Base-by-base conservation (phyloP, 2,888 invertebrate genomes). In the Lochmaea crataegi region DNA sequence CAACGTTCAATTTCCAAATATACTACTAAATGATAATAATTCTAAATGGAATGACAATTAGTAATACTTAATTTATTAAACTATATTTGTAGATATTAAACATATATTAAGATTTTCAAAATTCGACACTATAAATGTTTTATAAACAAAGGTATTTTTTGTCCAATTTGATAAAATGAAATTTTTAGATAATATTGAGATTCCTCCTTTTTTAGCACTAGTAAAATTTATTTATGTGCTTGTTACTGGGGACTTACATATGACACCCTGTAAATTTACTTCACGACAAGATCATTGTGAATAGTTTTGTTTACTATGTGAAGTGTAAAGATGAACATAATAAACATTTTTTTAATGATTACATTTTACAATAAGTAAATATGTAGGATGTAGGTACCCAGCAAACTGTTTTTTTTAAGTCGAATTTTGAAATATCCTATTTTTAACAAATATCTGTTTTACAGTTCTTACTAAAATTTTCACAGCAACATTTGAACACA, bases 401-500 rank as follows among this genome's bases (percentile, higher is more conserved):
- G 6, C 16, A 53, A 53, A 53, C 18, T 0, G 10, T 18, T 53
- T 51, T 16, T 0, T 18, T 38, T 9, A 1, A 38, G 18, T 16
- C 18, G 18, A 53, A 53, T 53, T 53, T 53, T 16, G 53, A 67
- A 61, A 60, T 60, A 68, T 45, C 68, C 60, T 16, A 26, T 60
- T 67, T 26, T 42, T n/a, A 63, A 63, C 16, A 63, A 64, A 58
- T 58, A 57, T 57, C 57, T 58, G 41, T 67, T 51, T 58, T 56
- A 56, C 48, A 16, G 16, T 51, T 60, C 38, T 61, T 45, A 48
- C n/a, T 16, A 2, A 22, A 58, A 57, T 22, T 18, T 53, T 67
- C 67, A 67, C 67, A 67, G 42, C 67, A 67, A 67, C 22, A 38
- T 68, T 53, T 68, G 68, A 68, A 68, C 68, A 68, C 68, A 68